phyloP scores from a whole-genome alignment of 2,113 vertebrate genomes.

The Ariopsis seemanni region DNA sequence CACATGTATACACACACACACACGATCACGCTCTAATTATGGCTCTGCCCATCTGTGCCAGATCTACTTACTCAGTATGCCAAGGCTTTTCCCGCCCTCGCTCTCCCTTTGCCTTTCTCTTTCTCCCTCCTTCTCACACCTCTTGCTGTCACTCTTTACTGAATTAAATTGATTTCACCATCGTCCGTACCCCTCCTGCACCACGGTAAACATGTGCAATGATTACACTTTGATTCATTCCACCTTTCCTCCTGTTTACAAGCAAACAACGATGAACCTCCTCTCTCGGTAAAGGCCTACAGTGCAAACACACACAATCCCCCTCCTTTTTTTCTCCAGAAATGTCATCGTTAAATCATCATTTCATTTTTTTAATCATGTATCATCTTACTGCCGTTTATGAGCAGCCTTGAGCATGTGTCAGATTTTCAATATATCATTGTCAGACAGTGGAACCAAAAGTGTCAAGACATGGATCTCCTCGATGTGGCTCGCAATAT shows the following conservation, averaged over 20 bases:
- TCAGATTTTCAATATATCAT: constrained; percentile 26
- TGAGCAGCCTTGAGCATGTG: constrained; percentile 31
- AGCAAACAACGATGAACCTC: constrained; percentile 23
- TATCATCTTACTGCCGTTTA: constrained; percentile 34
- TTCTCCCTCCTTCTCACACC: constrained; percentile 35
- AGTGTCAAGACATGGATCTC: constrained; percentile 22
- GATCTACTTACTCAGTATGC: constrained; percentile 44
- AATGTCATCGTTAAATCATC: constrained; percentile 34
- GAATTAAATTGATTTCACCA: not conserved
- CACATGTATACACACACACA: constrained; percentile 52
- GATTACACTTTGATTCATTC: constrained; percentile 35
- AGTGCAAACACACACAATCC: constrained; percentile 27
- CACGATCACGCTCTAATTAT: constrained; percentile 66
- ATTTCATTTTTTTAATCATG: constrained; percentile 32
- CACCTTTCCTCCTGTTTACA: constrained; percentile 25
- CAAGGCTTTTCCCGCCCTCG: constrained; percentile 38
- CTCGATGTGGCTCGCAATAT: constrained; percentile 6
- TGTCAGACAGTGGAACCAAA: constrained; percentile 16
- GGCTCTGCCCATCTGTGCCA: constrained; percentile 53
- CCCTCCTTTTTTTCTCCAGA: not conserved
- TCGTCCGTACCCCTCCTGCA: not conserved
- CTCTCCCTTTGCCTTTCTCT: constrained; percentile 30
- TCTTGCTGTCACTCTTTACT: constrained; percentile 31
- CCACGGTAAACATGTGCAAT: constrained; percentile 28
- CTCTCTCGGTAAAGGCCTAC: constrained; percentile 17